A percentile compares a stretch with the other conserved stretches of the same genome.
phyloP scores from a whole-genome alignment of 2,113 vertebrate species.

The Labrus mixtus region DNA sequence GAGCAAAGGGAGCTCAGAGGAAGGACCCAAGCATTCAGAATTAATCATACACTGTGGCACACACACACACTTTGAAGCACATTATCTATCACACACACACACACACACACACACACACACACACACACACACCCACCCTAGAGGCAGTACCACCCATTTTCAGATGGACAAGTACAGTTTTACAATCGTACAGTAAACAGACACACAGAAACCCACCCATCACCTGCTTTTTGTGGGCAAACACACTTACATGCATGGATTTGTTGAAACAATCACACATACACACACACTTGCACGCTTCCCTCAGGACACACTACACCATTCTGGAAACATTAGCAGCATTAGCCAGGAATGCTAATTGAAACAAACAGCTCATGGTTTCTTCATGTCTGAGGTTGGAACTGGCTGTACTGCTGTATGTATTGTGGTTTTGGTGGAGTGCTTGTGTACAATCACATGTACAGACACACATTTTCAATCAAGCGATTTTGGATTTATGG shows the following conservation, averaged over 20 bases:
- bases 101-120: constrained; percentile 16
- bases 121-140: constrained; percentile 23
- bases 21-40: constrained; percentile 61
- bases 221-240: constrained; percentile 66
- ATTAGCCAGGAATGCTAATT: constrained; percentile 82
- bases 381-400: constrained; percentile 70
- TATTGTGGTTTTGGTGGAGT: constrained; percentile 37
- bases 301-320: constrained; percentile 53
- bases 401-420: constrained; percentile 57
- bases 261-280: constrained; percentile 24
- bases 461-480: constrained; percentile 42
- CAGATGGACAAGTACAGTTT: constrained; percentile 41
- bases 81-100: background rate
- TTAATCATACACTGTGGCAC: constrained; percentile 61
- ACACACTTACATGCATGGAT: constrained; percentile 30
- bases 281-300: constrained; percentile 29
- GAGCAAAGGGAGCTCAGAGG: constrained; percentile 52
- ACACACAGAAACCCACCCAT: constrained; percentile 39
- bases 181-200: constrained; percentile 62
- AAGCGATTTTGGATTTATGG: constrained; percentile 75
- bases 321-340: constrained; percentile 79
- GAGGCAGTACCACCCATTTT: constrained; percentile 46
- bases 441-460: constrained; percentile 20
- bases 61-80: constrained; percentile 13
- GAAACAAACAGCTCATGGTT: constrained; percentile 78